phyloP scores from a whole-genome alignment of 2,888 invertebrate species.

The Dimorphilus gyrociliatus region DNA sequence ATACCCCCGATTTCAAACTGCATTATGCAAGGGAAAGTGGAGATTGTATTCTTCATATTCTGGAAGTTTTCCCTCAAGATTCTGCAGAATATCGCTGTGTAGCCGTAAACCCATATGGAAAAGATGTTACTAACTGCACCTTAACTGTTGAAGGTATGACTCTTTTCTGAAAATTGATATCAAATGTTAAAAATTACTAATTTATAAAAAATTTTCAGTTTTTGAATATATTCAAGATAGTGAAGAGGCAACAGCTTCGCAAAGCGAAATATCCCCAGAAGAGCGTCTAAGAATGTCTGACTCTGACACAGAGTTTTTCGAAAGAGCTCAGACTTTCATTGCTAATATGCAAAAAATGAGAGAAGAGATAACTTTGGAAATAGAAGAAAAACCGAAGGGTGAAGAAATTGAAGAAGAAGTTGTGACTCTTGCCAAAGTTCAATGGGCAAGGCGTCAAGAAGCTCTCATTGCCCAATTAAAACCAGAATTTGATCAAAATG shows the following conservation, averaged over 20 bases:
- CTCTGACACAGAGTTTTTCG: slow-evolving; percentile 13
- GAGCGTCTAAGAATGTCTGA: slow-evolving; percentile 4
- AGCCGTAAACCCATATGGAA: slow-evolving; percentile 81
- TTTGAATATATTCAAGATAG: slow-evolving; percentile 80
- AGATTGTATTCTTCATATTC: slow-evolving; percentile 60
- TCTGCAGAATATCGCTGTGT: slow-evolving; percentile 90
- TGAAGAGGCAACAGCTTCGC: slow-evolving; percentile 50
- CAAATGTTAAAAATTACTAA: not conserved
- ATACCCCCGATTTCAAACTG: slow-evolving; percentile 25
- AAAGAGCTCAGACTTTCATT: slow-evolving; percentile 13
- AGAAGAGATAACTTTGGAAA: slow-evolving; percentile 11
- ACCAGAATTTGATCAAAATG: not conserved
- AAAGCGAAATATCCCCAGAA: slow-evolving; percentile 4
- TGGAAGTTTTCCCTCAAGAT: slow-evolving; percentile 90
- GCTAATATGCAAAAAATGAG: slow-evolving; percentile 12
- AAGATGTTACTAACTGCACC: slow-evolving; percentile 59
- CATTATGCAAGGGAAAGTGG: slow-evolving; percentile 27
- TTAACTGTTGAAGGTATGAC: slow-evolving; percentile 33
- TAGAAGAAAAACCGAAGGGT: not conserved
- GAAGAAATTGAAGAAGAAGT: slow-evolving; percentile 5
- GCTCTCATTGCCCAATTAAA: too few species aligned
- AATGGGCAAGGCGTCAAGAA: too few species aligned
- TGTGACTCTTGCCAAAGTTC: too few species aligned
- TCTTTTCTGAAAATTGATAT: not conserved
- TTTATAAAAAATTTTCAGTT: slow-evolving; percentile 44